Conservation (phyloP, 2,888 invertebrate genomes). For the Chymomyza procnemis region DNA sequence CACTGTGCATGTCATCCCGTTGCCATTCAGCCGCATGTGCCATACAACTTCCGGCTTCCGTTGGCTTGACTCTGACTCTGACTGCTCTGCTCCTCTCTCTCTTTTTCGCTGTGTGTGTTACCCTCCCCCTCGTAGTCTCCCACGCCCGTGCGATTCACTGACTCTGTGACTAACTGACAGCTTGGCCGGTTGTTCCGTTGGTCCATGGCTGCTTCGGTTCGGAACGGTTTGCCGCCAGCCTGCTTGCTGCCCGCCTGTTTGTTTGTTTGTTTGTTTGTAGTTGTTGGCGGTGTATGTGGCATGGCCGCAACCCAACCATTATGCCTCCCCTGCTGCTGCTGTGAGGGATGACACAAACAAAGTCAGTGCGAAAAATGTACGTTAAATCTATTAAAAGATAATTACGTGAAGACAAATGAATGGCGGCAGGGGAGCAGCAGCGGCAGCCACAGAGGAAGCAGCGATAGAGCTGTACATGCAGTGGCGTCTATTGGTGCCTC, state of each 20-base stretch:
- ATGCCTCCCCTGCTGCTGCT: neutral
- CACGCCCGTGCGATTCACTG: neutral
- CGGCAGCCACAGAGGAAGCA: neutral
- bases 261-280: conserved; percentile 10
- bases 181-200: neutral
- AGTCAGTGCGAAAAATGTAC: conserved; percentile 69
- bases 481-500: no score
- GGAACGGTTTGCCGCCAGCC: conserved; percentile 5
- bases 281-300: conserved; percentile 4
- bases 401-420: conserved; percentile 73
- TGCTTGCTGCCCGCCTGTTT: conserved; percentile 2
- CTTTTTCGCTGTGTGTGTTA: neutral
- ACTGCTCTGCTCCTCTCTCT: no score
- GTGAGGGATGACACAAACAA: conserved; percentile 41
- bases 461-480: neutral
- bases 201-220: neutral
- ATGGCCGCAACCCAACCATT: neutral
- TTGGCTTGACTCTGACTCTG: conserved; percentile 41
- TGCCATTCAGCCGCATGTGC: conserved; percentile 54
- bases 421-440: conserved; percentile 19
- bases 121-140: no score
- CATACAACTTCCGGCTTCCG: conserved; percentile 71
- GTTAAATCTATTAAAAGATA: conserved; percentile 73
- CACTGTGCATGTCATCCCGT: neutral
- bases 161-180: conserved; percentile 10